Conservation (phyloP, 2,797 vertebrate genomes). For the Cottoperca gobio region DNA sequence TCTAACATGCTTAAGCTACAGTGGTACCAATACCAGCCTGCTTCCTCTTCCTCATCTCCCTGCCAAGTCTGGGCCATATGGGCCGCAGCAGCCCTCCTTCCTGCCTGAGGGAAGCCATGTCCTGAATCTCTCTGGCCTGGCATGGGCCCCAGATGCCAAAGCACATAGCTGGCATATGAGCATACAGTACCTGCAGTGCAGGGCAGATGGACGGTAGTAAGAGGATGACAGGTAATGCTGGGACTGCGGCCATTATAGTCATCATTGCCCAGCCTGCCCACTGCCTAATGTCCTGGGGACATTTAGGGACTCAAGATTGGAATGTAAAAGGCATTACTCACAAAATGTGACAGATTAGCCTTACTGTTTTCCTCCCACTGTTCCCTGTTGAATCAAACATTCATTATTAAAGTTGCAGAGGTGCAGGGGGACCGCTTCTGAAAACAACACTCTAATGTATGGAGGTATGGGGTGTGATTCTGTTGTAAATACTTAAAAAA, state of each 20-base stretch:
- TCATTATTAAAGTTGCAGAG: constrained; percentile 18
- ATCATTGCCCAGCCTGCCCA: constrained; percentile 28
- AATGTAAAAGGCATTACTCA: constrained; percentile 37
- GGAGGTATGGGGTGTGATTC: constrained; percentile 25
- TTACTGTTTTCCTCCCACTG: constrained; percentile 32
- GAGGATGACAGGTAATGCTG: constrained; percentile 71
- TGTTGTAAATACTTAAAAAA: constrained; percentile 45
- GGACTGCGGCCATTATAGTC: constrained; percentile 47
- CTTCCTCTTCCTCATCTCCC: constrained; percentile 10
- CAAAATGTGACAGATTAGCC: constrained; percentile 40
- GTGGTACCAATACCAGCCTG: constrained; percentile 60
- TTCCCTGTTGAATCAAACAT: constrained; percentile 27
- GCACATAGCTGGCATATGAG: constrained; percentile 68
- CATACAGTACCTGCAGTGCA: constrained; percentile 66
- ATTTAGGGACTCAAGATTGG: constrained; percentile 32
- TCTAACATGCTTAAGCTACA: constrained; percentile 51
- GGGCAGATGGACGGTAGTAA: constrained; percentile 75
- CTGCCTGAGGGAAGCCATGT: constrained; percentile 79
- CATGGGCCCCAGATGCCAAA: constrained; percentile 53
- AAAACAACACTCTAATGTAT: constrained; percentile 34
- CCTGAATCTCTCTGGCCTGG: constrained; percentile 76
- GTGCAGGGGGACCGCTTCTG: not conserved
- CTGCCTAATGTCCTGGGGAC: constrained; percentile 44
- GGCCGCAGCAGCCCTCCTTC: constrained; percentile 82
- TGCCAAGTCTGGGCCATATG: constrained; percentile 82